phyloP scores from a whole-genome alignment of 2,113 vertebrate genomes.

The Alethe diademata region DNA sequence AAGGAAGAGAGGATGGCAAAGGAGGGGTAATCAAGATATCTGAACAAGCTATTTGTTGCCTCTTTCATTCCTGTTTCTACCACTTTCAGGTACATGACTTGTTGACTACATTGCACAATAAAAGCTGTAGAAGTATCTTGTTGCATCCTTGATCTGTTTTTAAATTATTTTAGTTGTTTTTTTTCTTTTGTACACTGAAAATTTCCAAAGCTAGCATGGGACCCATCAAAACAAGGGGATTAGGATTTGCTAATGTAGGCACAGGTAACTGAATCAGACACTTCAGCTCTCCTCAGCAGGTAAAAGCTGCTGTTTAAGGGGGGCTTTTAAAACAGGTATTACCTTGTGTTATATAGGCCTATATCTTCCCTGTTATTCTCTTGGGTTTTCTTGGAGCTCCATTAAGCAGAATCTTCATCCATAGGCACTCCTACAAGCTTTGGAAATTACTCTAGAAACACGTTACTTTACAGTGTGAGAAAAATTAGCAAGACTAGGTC shows the following conservation, averaged over 20 bases:
- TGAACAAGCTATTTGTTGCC: neutral
- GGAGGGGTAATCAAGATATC: rapidly evolving
- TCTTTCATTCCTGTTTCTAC: neutral
- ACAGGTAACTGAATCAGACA: neutral
- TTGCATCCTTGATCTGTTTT: neutral
- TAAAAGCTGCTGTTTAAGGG: neutral
- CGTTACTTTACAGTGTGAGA: neutral
- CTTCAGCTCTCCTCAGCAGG: neutral
- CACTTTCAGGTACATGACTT: neutral
- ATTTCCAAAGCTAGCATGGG: neutral
- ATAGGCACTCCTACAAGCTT: neutral
- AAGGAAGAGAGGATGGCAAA: neutral
- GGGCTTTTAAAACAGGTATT: neutral
- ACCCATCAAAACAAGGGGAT: neutral
- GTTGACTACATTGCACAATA: neutral
- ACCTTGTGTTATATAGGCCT: neutral
- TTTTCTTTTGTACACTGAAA: neutral
- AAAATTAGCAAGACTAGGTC: neutral
- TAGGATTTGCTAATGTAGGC: neutral
- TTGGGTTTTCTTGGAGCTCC: neutral
- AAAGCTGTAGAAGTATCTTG: neutral
- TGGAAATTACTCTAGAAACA: neutral
- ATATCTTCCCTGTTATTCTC: neutral
- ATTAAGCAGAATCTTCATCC: neutral
- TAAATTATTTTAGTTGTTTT: neutral